Evolutionary conservation across 2,113 vertebrate genomes (phyloP).

Genomic region (Danionella cerebrum): DNA sequence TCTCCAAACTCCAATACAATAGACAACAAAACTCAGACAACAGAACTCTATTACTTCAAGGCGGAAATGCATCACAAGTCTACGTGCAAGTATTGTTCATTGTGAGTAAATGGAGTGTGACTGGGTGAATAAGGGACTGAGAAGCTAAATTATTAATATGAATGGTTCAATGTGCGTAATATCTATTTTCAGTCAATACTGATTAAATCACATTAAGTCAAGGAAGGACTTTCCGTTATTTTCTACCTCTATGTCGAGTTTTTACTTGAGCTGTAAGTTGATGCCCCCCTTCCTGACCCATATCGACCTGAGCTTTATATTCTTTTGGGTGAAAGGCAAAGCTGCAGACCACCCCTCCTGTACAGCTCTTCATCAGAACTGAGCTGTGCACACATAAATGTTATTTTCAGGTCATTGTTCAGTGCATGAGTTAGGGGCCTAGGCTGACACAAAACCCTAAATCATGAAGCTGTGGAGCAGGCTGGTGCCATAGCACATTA

Average conservation of each 20-base stretch:
- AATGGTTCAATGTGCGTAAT: not conserved
- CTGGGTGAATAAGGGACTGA: too few relatives aligned
- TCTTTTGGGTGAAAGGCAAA: slow-evolving; percentile 59
- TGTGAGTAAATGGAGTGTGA: too few relatives aligned
- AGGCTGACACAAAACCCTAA: slow-evolving; percentile 64
- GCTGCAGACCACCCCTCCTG: slow-evolving; percentile 65
- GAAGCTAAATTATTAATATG: not conserved
- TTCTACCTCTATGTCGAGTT: not conserved
- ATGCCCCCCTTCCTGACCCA: slow-evolving; percentile 60
- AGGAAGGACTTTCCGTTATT: not conserved
- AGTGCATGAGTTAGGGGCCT: slow-evolving; percentile 58
- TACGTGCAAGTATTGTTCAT: too few relatives aligned
- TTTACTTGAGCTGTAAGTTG: not conserved
- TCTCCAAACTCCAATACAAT: too few relatives aligned
- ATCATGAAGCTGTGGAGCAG: slow-evolving; percentile 62
- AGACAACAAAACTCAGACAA: too few relatives aligned
- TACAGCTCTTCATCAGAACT: slow-evolving; percentile 53
- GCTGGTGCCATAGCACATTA: slow-evolving; percentile 64
- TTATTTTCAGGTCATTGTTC: slow-evolving; percentile 72
- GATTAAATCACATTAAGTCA: not conserved
- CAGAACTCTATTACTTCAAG: too few relatives aligned
- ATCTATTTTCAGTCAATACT: not conserved
- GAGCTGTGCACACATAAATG: slow-evolving; percentile 61
- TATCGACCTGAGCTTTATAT: slow-evolving; percentile 59
- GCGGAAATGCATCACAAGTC: too few relatives aligned